A percentile compares a stretch with the other conserved stretches of the same genome.
phyloP scores from a whole-genome alignment of 64 coral and sea anemone species.

The Pocillopora damicornis region DNA sequence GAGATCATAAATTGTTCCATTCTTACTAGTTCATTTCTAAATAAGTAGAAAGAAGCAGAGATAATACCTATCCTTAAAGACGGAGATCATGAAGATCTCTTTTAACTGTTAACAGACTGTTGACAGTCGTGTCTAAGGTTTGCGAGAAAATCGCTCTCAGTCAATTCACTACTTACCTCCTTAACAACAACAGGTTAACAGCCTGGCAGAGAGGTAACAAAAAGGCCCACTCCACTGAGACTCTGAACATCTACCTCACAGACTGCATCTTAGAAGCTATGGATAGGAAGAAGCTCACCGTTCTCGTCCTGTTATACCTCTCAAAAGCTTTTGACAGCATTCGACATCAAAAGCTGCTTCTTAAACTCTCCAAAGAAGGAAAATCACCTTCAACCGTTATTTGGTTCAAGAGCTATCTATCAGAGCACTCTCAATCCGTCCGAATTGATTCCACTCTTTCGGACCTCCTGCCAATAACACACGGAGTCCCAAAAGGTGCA shows the following conservation, averaged over 20 bases:
- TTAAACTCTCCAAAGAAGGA: neutral
- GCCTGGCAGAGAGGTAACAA: slow-evolving; percentile 6
- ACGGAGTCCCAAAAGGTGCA: slow-evolving; percentile 37
- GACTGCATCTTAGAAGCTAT: neutral
- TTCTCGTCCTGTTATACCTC: neutral
- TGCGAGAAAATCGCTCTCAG: slow-evolving; percentile 4
- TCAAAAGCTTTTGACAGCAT: neutral
- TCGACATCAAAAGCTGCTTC: neutral
- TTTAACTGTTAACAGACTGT: too few relatives aligned
- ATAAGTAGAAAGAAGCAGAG: too few relatives aligned
- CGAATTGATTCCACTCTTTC: slow-evolving; percentile 21
- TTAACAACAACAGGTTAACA: neutral
- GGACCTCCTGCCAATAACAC: neutral
- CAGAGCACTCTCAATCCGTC: slow-evolving; percentile 12
- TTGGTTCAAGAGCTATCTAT: slow-evolving; percentile 46
- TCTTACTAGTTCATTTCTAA: too few relatives aligned
- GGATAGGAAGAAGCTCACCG: neutral
- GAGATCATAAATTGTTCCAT: too few relatives aligned
- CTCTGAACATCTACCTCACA: neutral
- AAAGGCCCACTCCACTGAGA: slow-evolving; percentile 30
- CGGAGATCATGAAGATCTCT: too few relatives aligned
- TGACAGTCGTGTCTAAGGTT: neutral
- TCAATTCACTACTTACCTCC: slow-evolving; percentile 21
- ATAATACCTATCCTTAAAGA: too few relatives aligned
- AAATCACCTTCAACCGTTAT: slow-evolving; percentile 2